Evolutionary conservation across 2,113 vertebrate genomes (phyloP).

Genomic region (Gymnocephalus cernua): DNA sequence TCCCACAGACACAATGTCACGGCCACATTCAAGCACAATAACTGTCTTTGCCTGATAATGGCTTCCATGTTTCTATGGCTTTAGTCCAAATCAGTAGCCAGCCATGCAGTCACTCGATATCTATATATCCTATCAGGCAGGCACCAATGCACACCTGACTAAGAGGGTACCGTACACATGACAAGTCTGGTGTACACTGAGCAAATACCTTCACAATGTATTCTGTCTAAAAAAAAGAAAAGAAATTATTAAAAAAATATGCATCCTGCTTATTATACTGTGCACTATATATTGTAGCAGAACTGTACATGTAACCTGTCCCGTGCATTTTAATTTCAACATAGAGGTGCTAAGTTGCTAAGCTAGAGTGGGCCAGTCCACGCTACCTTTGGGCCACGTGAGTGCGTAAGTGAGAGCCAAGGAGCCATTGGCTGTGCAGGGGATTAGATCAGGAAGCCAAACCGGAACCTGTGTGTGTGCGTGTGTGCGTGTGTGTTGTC

Average conservation of each 20-base stretch:
- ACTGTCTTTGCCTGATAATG: constrained; percentile 54
- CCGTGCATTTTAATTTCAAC: constrained; percentile 4
- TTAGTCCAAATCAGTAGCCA: constrained; percentile 63
- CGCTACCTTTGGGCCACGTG: constrained; percentile 69
- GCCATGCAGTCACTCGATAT: constrained; percentile 66
- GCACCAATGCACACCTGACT: constrained; percentile 65
- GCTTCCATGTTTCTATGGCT: constrained; percentile 47
- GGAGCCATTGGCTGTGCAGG: constrained; percentile 69
- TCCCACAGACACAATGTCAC: background rate
- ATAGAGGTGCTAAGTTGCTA: constrained; percentile 25
- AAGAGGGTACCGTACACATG: constrained; percentile 16
- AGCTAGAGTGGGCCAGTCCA: constrained; percentile 15
- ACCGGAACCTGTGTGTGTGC: constrained; percentile 65
- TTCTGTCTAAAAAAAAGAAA: background rate
- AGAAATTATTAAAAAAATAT: background rate
- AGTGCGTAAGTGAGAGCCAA: constrained; percentile 63
- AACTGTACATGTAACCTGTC: background rate
- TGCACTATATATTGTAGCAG: background rate
- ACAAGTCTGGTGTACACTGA: background rate
- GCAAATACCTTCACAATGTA: constrained; percentile 17
- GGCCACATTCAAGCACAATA: constrained; percentile 37
- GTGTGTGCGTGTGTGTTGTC: constrained; percentile 7
- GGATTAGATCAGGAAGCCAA: constrained; percentile 82
- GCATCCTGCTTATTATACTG: background rate
- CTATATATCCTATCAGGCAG: constrained; percentile 62